Conservation (phyloP, 2,888 invertebrate species). For the Camptogramma bilineatum region DNA sequence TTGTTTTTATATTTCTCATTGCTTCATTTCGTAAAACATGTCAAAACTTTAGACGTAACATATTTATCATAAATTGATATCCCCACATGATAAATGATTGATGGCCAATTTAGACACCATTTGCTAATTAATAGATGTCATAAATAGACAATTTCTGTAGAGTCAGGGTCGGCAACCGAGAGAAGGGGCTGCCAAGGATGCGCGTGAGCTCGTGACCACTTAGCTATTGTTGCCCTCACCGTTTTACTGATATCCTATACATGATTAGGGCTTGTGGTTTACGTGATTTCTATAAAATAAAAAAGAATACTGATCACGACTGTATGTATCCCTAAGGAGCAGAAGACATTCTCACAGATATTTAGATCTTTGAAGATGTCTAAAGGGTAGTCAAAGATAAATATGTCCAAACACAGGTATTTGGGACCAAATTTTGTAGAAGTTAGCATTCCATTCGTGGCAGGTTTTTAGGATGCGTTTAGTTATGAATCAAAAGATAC, state of each 20-base stretch:
- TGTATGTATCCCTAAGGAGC: too few species aligned
- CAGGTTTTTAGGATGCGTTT: background rate
- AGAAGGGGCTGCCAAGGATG: conserved; percentile 81
- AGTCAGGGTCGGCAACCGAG: conserved; percentile 72
- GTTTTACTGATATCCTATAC: conserved; percentile 36
- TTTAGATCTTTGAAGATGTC: too few species aligned
- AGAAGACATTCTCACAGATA: too few species aligned
- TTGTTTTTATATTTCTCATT: too few species aligned
- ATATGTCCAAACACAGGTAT: too few species aligned
- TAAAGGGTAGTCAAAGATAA: too few species aligned
- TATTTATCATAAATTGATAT: too few species aligned
- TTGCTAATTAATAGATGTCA: conserved; percentile 26
- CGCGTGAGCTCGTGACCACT: conserved; percentile 74
- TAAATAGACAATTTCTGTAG: conserved; percentile 23
- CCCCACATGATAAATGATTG: conserved; percentile 1
- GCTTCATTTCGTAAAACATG: too few species aligned
- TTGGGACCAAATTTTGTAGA: too few species aligned
- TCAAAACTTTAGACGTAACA: background rate
- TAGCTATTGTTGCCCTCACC: conserved; percentile 60
- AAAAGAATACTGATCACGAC: too few species aligned
- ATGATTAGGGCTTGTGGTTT: conserved; percentile 40
- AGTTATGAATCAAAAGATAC: too few species aligned
- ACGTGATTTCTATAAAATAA: conserved; percentile 21
- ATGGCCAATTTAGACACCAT: conserved; percentile 17
- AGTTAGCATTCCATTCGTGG: background rate